Percentiles rank a stretch among this genome's conserved stretches.
These are phyloP conservation scores for Uria lomvia DNA, from an alignment of 2,113 vertebrate species.

Conservation along the genomic window DNA sequence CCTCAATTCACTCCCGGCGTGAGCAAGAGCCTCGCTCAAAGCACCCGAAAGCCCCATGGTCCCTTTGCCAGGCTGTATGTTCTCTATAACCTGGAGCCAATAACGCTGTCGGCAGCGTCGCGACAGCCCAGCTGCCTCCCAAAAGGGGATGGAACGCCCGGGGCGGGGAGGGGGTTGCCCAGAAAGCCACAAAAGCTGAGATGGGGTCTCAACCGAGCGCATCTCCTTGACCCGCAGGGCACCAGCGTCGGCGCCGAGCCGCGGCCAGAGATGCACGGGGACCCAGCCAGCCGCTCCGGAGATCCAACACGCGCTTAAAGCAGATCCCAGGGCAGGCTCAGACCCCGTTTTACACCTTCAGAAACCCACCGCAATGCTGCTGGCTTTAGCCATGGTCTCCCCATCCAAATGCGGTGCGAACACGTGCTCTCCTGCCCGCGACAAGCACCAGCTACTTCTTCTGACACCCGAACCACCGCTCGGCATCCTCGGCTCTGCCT, in stretches of 20 bases:
- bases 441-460: neutral
- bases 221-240: neutral
- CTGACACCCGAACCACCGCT: neutral
- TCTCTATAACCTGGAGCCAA: neutral
- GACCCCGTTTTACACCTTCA: neutral
- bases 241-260: neutral
- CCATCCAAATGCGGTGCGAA: neutral
- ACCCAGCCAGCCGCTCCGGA: neutral
- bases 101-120: rapidly evolving
- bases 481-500: slow-evolving; percentile 30
- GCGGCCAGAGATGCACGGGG: rapidly evolving
- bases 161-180: neutral
- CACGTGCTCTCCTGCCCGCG: neutral
- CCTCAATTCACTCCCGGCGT: neutral
- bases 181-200: neutral
- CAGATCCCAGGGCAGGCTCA: neutral
- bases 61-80: neutral
- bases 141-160: neutral
- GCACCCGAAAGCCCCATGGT: rapidly evolving
- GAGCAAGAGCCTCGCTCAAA: neutral
- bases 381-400: neutral
- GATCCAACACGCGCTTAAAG: neutral
- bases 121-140: neutral
- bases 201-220: neutral
- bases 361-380: neutral